Evolutionary conservation across 2,888 invertebrate species (phyloP).

Genomic region (Papilio elwesi): DNA sequence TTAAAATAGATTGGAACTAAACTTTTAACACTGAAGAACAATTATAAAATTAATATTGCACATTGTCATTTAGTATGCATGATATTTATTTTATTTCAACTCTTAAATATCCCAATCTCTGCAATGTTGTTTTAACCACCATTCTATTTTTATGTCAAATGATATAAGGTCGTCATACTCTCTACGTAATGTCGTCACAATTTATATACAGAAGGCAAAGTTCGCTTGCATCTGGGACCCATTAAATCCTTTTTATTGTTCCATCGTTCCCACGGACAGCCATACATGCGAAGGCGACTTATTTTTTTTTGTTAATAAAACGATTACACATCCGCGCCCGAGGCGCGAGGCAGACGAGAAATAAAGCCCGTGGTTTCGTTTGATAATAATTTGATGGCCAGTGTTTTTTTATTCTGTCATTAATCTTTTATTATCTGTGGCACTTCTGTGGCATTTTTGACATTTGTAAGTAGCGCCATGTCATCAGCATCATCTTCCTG

Average conservation of each 20-base stretch:
- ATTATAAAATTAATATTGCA: background rate
- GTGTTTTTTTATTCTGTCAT: slow-evolving; percentile 67
- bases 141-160: background rate
- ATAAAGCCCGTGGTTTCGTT: slow-evolving; percentile 67
- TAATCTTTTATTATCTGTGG: slow-evolving; percentile 67
- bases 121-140: background rate
- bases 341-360: slow-evolving; percentile 66
- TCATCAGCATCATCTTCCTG: too few relatives aligned
- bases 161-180: background rate
- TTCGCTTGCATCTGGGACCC: slow-evolving; percentile 42
- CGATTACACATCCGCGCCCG: slow-evolving; percentile 70
- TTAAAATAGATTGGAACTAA: background rate
- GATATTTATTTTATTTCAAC: too few relatives aligned
- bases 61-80: background rate
- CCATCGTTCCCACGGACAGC: slow-evolving; percentile 73
- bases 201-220: slow-evolving; percentile 15
- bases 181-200: slow-evolving; percentile 1
- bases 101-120: too few relatives aligned
- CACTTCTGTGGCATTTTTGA: slow-evolving; percentile 68
- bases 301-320: slow-evolving; percentile 54
- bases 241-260: slow-evolving; percentile 68
- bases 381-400: slow-evolving; percentile 75
- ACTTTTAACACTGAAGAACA: background rate
- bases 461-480: slow-evolving; percentile 67
- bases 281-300: slow-evolving; percentile 70